These are phyloP conservation scores for Linyphia triangularis DNA, from an alignment of 2,888 invertebrate species.

Conservation along the genomic window DNA sequence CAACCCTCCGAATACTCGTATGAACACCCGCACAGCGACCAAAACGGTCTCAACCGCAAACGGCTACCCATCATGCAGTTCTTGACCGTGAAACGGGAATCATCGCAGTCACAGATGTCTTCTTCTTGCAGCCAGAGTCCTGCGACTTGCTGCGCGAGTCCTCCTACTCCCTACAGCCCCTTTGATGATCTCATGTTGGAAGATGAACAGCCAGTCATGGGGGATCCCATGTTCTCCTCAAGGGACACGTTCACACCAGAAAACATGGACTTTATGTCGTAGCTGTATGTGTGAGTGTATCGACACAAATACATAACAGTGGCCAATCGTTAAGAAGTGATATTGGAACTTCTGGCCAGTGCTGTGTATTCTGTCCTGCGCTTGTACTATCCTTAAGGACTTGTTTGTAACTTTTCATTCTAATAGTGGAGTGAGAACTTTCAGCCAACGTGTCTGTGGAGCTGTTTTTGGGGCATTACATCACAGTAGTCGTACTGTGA, in stretches of 20 bases:
- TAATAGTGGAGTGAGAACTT: too few species aligned
- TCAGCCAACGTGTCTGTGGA: too few species aligned
- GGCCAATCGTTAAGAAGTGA: too few species aligned
- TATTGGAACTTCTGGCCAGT: too few species aligned
- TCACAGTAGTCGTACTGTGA: too few species aligned
- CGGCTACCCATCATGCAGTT: slow-evolving; percentile 62
- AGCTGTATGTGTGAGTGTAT: neutral
- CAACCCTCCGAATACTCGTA: neutral
- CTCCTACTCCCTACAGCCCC: slow-evolving; percentile 8
- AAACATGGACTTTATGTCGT: slow-evolving; percentile 69
- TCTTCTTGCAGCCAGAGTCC: slow-evolving; percentile 66
- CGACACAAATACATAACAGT: too few species aligned
- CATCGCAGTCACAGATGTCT: neutral
- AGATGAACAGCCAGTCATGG: slow-evolving; percentile 65
- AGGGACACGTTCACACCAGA: slow-evolving; percentile 57
- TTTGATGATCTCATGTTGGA: slow-evolving; percentile 71
- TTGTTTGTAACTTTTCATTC: too few species aligned
- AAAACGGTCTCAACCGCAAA: slow-evolving; percentile 29
- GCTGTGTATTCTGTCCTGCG: too few species aligned
- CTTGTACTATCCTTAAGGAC: too few species aligned
- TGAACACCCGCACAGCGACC: neutral
- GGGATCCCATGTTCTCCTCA: slow-evolving; percentile 69
- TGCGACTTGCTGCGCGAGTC: slow-evolving; percentile 21
- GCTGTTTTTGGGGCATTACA: too few species aligned
- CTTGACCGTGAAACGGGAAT: slow-evolving; percentile 46